Conservation (phyloP, 2,113 vertebrate genomes). For the Vulpes lagopus region DNA sequence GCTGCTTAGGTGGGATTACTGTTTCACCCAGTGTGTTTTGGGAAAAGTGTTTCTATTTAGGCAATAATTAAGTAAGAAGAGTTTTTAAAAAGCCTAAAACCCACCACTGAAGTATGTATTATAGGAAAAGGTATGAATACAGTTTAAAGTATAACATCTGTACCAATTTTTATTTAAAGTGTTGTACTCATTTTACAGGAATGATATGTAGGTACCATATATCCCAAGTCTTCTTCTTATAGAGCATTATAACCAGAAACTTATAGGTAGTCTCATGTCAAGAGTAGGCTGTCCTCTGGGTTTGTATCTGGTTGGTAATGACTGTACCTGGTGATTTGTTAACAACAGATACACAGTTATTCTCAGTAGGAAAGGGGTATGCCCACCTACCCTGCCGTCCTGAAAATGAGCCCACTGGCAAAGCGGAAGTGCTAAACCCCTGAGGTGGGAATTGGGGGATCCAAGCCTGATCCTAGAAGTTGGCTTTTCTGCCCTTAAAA, state of each 20-base stretch:
- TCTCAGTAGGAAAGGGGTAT: not conserved
- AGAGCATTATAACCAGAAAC: too few species aligned
- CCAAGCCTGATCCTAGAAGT: not conserved
- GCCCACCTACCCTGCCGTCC: fast-evolving
- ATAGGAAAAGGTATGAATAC: not conserved
- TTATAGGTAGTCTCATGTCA: not conserved
- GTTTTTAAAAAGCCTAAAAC: not conserved
- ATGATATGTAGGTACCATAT: not conserved
- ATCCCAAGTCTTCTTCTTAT: not conserved
- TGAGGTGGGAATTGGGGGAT: not conserved
- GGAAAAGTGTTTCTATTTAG: not conserved
- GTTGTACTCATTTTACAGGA: not conserved
- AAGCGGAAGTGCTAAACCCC: not conserved
- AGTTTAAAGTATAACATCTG: not conserved
- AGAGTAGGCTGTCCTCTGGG: not conserved
- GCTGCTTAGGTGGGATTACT: not conserved
- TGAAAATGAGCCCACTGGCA: not conserved
- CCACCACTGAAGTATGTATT: not conserved
- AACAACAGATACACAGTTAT: not conserved
- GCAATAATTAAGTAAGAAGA: not conserved
- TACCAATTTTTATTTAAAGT: not conserved
- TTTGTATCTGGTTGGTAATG: not conserved
- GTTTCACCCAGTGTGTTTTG: not conserved
- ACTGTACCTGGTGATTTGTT: not conserved
- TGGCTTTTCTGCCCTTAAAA: not conserved